These are phyloP conservation scores for Notiomystis cincta DNA, from an alignment of 2,113 vertebrate species.

Conservation along the genomic window DNA sequence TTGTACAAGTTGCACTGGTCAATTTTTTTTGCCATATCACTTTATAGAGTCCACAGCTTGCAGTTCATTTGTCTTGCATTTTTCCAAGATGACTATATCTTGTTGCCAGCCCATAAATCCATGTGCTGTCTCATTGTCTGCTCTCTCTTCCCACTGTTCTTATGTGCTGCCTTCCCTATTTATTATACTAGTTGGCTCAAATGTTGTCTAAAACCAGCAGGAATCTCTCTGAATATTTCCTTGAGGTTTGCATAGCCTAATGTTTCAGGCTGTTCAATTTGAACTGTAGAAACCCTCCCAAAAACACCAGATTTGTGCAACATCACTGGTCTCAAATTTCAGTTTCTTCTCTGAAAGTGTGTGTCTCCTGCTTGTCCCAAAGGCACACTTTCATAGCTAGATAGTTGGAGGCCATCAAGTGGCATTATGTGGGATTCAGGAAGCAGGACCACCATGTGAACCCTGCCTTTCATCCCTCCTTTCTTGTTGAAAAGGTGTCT, in stretches of 20 bases:
- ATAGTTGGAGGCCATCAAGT: neutral
- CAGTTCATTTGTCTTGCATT: neutral
- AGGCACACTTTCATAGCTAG: neutral
- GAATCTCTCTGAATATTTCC: neutral
- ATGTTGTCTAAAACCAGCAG: neutral
- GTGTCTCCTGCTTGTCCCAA: neutral
- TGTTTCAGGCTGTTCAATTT: neutral
- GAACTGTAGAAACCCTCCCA: neutral
- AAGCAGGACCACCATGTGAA: neutral
- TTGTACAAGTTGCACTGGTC: neutral
- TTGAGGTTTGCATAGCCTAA: neutral
- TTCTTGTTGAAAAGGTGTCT: neutral
- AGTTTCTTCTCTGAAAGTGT: neutral
- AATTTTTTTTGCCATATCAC: neutral
- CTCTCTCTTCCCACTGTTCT: neutral
- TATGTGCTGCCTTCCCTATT: neutral
- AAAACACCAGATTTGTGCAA: neutral
- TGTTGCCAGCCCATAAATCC: neutral
- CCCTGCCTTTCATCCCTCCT: neutral
- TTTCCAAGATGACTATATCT: neutral
- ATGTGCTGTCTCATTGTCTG: neutral
- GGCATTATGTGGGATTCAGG: neutral
- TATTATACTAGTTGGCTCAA: neutral
- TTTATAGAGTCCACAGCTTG: neutral
- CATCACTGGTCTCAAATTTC: neutral